These are phyloP conservation scores for Drosophila helvetica DNA, from an alignment of 2,888 invertebrate species.

Conservation along the genomic window DNA sequence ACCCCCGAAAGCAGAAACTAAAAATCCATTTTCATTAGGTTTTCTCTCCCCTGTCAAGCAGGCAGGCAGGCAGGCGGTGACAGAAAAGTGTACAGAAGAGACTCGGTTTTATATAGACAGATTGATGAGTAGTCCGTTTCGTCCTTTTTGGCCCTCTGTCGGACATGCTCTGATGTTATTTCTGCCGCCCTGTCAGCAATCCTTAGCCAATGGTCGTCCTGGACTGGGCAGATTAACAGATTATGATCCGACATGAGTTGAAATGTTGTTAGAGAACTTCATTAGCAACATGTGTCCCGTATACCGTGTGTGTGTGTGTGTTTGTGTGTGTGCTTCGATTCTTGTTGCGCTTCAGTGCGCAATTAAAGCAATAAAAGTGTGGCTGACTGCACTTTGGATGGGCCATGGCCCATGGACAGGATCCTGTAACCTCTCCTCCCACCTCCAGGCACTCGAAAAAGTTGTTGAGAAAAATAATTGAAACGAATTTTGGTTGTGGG, in stretches of 20 bases:
- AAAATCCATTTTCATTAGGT: slow-evolving; percentile 69
- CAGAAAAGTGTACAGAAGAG: slow-evolving; percentile 7
- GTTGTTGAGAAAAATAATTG: not conserved
- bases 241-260: slow-evolving; percentile 73
- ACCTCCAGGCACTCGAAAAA: not conserved
- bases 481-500: not conserved
- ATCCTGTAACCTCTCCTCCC: not conserved
- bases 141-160: slow-evolving; percentile 14
- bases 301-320: slow-evolving; percentile 31
- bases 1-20: slow-evolving; percentile 27
- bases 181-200: slow-evolving; percentile 43
- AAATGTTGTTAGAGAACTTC: slow-evolving; percentile 74
- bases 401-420: slow-evolving; percentile 50
- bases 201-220: not conserved
- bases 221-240: slow-evolving; percentile 68
- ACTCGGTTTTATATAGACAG: slow-evolving; percentile 21
- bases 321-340: slow-evolving; percentile 46
- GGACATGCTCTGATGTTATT: slow-evolving; percentile 22
- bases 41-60: slow-evolving; percentile 1
- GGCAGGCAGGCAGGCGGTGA: not conserved
- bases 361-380: slow-evolving; percentile 78
- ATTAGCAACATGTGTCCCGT: slow-evolving; percentile 73
- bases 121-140: slow-evolving; percentile 11
- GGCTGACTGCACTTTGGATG: slow-evolving; percentile 66
- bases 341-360: slow-evolving; percentile 71